Base-by-base conservation (phyloP, 2,888 invertebrate species). In the Tachina lurida region DNA sequence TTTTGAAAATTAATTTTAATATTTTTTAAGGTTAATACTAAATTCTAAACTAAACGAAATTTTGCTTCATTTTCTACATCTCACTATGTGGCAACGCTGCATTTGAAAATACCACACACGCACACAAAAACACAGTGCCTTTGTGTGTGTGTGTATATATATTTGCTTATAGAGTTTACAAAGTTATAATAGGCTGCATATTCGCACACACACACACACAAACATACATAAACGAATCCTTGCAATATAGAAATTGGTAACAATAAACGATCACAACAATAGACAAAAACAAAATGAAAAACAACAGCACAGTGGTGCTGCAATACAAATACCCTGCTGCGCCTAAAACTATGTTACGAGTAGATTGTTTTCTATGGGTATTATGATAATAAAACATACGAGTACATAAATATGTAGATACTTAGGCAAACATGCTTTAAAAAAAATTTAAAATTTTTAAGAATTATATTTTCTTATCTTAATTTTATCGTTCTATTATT, bases 311-410 rank as follows among this genome's bases (percentile, higher is more conserved):
- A 63, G 19, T 74, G 41, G 19, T 52, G 43, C 19, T 60, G 0
- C 67, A 39, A 52, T 43, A 45, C 39, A 58, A 56, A 73, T 43
- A 65, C 43, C 47, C 62, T 68, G 74, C 68, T 81, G 74, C 41
- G 80, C 80, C 74, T 54, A 68, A 81, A 81, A 74, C 15, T 81
- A 81, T 81, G 74, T 17, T 68, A 31, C 31, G 31, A 31, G 31
- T 31, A 65, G 17, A 56, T 70, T 71, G 22, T 45, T 65, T 56
- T 56, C 45, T 15, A 65, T 73, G 56, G 79, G 63, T 73, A 47
- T 73, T 73, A 65, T 71, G 71, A 63, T 63, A 71, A 54, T 68
- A 47, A 71, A 62, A 31, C 13, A 31, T 31, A 31, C 0, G 1
- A 0, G 22, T 31, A 43, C n/a, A 52, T 39, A 63, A 52, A 75